Conservation (phyloP, 2,888 invertebrate species). For the Brachynemurus nebulosus region DNA sequence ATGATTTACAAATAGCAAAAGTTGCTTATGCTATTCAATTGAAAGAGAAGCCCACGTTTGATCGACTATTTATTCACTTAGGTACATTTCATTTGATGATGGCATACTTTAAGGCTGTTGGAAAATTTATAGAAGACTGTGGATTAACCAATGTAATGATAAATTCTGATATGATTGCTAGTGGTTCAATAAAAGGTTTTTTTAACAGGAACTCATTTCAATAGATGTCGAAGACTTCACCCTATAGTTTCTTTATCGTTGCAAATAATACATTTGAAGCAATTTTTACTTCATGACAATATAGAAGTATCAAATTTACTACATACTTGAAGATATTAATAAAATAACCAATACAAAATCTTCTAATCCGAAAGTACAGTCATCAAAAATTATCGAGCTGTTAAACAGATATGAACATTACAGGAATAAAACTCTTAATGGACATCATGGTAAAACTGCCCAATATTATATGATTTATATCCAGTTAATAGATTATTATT, state of each 20-base stretch:
- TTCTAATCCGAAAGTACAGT: constrained; percentile 13
- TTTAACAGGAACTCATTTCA: constrained; percentile 22
- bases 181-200: constrained; percentile 21
- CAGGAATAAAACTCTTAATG: background rate
- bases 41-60: constrained; percentile 19
- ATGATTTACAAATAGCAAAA: constrained; percentile 24
- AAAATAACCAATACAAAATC: too few relatives aligned
- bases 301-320: constrained; percentile 9
- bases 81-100: constrained; percentile 25
- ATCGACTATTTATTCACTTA: constrained; percentile 26
- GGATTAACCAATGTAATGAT: constrained; percentile 20
- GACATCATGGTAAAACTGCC: background rate
- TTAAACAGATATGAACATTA: background rate
- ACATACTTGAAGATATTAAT: constrained; percentile 9
- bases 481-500: background rate
- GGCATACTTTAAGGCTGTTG: constrained; percentile 24
- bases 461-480: background rate
- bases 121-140: constrained; percentile 21
- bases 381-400: constrained; percentile 4
- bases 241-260: constrained; percentile 18
- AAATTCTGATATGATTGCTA: constrained; percentile 18
- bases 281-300: constrained; percentile 7
- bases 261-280: constrained; percentile 18
- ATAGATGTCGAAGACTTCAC: constrained; percentile 21
- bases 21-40: constrained; percentile 21